Evolutionary conservation across 2,113 vertebrate genomes (phyloP), one percentile per base, ranked within the genome.

Genomic region (Dermatemys mawii): DNA sequence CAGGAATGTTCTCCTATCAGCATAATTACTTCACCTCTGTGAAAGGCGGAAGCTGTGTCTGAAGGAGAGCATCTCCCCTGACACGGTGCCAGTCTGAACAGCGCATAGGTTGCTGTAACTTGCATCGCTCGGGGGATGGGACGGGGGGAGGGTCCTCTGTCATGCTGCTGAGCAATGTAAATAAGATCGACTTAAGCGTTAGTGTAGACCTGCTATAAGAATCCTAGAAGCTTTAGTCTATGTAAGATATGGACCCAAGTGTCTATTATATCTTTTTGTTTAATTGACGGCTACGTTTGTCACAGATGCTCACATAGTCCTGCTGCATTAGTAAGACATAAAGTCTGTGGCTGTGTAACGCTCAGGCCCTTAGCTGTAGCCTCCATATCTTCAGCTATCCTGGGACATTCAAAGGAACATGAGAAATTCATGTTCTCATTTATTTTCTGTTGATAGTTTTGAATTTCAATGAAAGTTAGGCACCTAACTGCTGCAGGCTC

Each of bases 301-400:
- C 24, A 38, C 16, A 54, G 70, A 55, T 35, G 1, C 11, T 84
- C 53, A 50, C 70, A 19, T 29, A 76, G 26, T 53, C 82, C 8
- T 4, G 63, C 7, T 38, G 81, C 78, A 38, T 3, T 78, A 32
- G 3, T 7, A 84, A 16, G 11, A 67, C 46, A 49, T 44, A 14
- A 63, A 10, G 87, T 81, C 19, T 35, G 29, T 88, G 54, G 2
- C 87, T 73, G 55, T 27, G 14, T 84, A 6, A 21, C 86, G 41
- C 27, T 5, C 1, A 0, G 46, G 55, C 78, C 81, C 11, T 81
- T 57, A 16, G 0, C 3, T 3, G 6, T 63, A 54, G 24, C 6
- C 3, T 1, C 6, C 84, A 12, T 87, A 22, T 86, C 89, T 96
- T 86, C 32, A 90, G 35, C 22, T 54, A 78, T 24, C 38, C 1